Evolutionary conservation across 2,888 invertebrate species (phyloP).

Genomic region (Amphipoea oculea): DNA sequence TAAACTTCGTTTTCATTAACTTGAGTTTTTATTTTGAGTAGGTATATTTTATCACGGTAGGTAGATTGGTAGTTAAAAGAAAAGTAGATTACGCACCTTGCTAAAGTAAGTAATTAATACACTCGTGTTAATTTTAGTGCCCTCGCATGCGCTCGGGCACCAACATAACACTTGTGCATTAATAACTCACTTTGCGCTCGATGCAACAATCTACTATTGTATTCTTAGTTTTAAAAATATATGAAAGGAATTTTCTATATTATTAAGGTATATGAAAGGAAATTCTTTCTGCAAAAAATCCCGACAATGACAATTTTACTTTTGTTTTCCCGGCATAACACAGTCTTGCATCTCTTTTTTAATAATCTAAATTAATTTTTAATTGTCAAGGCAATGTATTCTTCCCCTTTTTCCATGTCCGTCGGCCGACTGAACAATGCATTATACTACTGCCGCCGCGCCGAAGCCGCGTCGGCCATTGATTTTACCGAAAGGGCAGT

Average conservation of each 20-base stretch:
- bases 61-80: no score
- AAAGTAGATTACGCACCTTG: no score
- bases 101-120: no score
- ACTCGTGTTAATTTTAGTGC: no score
- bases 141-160: no score
- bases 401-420: not conserved
- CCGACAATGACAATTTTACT: not conserved
- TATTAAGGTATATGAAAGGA: not conserved
- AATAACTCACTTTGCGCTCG: no score
- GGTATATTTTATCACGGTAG: no score
- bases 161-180: no score
- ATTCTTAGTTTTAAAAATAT: not conserved
- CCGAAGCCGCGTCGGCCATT: not conserved
- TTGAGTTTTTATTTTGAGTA: no score
- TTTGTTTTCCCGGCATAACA: not conserved
- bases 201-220: not conserved
- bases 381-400: conserved; percentile 2
- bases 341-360: not conserved
- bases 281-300: not conserved
- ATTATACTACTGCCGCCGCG: not conserved
- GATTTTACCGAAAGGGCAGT: not conserved
- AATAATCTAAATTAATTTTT: not conserved
- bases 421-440: not conserved
- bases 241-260: no score
- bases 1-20: no score